Evolutionary conservation across 2,797 vertebrate species (phyloP), one percentile per base, ranked within the genome.

Genomic region (Anableps anableps): DNA sequence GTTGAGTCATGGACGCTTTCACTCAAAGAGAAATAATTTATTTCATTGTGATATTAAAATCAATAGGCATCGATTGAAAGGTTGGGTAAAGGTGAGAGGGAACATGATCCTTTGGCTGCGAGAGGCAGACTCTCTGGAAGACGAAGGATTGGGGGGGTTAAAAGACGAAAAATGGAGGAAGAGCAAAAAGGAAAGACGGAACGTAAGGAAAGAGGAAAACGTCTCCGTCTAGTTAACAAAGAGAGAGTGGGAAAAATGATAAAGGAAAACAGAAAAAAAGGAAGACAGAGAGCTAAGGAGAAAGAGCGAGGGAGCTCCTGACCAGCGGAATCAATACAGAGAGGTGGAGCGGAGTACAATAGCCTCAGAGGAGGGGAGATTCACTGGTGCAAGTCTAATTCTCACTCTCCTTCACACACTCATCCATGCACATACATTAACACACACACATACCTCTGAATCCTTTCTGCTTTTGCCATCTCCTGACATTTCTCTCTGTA

Each of bases 311-410:
- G 72, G 90, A 85, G 89, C 82, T 87, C 89, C 88, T 86, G 90
- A 88, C 92, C 91, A 73, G 79, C 89, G 89, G 91, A 95, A 95
- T 95, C 95, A 94, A 95, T 96, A 95, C 86, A 94, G 92, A 92
- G 90, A 94, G 93, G 93, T 94, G 92, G 92, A 95, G 93, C 90
- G 89, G 85, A 94, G 93, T 94, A 97, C 97, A 97, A 97, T 96
- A 96, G 96, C 95, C 96, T 96, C 94, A 92, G 96, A 96, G 95
- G 94, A 98, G 95, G 97, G 97, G 94, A 93, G 96, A 96, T 96
- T 95, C 97, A 97, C 90, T 96, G 96, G 95, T 98, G 97, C 97
- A 97, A 93, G 93, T 93, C 97, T 97, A 98, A 98, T 97, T 96
- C 96, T 95, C 96, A 94, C 95, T 93, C 84, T 78, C 83, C 58